Conservation (phyloP, 2,888 invertebrate genomes). For the Liodrosophila aerea region DNA sequence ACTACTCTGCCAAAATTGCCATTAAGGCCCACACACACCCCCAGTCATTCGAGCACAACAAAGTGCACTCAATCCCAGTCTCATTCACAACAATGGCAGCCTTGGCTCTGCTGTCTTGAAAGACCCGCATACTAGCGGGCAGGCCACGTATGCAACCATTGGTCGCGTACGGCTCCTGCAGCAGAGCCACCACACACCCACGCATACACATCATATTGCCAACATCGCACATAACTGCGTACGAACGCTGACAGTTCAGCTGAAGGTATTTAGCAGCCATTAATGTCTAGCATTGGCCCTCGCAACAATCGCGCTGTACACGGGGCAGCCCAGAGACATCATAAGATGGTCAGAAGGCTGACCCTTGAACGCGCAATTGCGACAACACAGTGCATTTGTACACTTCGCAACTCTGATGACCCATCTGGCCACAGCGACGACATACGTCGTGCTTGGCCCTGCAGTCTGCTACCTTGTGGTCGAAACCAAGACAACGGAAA, state of each 20-base stretch:
- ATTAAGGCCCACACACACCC: too few species aligned
- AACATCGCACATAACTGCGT: constrained; percentile 1
- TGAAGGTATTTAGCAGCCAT: constrained; percentile 8
- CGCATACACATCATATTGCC: constrained; percentile 5
- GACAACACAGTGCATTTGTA: constrained; percentile 7
- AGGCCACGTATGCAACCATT: too few species aligned
- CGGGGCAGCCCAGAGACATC: constrained; percentile 13
- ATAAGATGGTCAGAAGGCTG: constrained; percentile 11
- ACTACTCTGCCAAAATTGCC: too few species aligned
- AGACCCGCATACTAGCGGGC: too few species aligned
- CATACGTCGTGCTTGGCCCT: constrained; percentile 19
- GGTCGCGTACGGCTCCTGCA: too few species aligned
- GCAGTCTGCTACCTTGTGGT: constrained; percentile 12
- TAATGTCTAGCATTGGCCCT: constrained; percentile 12
- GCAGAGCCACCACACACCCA: constrained; percentile 2
- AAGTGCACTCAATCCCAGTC: too few species aligned
- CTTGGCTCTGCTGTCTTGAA: too few species aligned
- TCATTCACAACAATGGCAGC: too few species aligned
- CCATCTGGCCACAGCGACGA: constrained; percentile 13
- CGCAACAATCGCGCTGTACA: constrained; percentile 10
- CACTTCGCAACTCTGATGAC: constrained; percentile 4
- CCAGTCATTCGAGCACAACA: too few species aligned
- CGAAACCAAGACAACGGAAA: constrained; percentile 13
- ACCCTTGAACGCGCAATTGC: constrained; percentile 16
- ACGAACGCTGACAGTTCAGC: constrained; percentile 3